These are phyloP conservation scores for Rhingia rostrata DNA, from an alignment of 2,888 invertebrate genomes.

Conservation along the genomic window DNA sequence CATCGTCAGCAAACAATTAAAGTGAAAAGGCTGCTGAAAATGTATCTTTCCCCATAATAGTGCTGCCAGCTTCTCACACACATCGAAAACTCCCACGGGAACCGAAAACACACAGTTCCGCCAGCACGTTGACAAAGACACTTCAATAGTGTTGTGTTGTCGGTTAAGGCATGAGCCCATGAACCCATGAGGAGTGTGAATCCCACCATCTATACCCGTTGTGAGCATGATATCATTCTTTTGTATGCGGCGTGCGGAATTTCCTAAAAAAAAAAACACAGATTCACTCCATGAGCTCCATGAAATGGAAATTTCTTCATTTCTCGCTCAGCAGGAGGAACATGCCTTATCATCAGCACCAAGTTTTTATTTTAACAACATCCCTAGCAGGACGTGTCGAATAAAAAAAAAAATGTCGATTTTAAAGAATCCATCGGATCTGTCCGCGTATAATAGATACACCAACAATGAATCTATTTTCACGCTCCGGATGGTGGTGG, in stretches of 20 bases:
- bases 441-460: conserved; percentile 13
- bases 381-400: conserved; percentile 47
- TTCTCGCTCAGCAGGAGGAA: conserved; percentile 1
- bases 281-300: background rate
- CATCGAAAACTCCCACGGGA: conserved; percentile 41
- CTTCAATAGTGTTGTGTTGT: conserved; percentile 3
- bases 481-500: background rate
- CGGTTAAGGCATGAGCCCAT: background rate
- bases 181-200: background rate
- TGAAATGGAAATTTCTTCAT: background rate
- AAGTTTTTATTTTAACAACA: background rate
- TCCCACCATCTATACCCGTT: background rate
- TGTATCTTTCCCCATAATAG: conserved; percentile 17
- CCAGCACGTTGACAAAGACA: conserved; percentile 13
- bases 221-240: conserved; percentile 2
- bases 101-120: conserved; percentile 7
- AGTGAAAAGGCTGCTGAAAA: background rate
- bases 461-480: conserved; percentile 42
- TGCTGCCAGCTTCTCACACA: conserved; percentile 15
- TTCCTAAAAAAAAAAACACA: background rate
- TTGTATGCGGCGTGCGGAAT: background rate
- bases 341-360: conserved; percentile 9
- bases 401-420: conserved; percentile 18
- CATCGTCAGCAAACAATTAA: background rate
- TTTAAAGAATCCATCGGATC: conserved; percentile 7